Base-by-base conservation (phyloP, 2,113 vertebrate genomes). In the Laticauda laticaudata region DNA sequence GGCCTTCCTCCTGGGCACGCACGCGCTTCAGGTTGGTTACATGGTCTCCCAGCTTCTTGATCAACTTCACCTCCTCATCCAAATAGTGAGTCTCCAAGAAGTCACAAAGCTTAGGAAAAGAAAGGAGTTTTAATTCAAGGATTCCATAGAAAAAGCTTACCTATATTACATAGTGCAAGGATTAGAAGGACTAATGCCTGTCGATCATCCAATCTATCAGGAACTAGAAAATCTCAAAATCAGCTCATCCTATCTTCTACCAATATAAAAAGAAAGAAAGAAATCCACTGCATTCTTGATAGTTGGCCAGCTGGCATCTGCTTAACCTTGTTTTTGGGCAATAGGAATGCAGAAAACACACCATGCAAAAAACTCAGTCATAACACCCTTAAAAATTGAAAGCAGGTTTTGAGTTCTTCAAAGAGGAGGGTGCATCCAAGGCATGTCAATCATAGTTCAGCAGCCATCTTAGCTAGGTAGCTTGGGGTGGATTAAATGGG, bases 31-130 rank as follows among this genome's bases (percentile, higher is more conserved):
- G 81, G 88, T 96, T 96, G 15, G 95, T 96, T 91, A 97, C 81
- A 43, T 96, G n/a, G 90, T 97, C 94, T 0, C 97, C 96, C 91
- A 97, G 93, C 92, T 96, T 96, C 95, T 96, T 97, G 69, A 97
- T 91, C 53, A 97, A 54, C 59, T 97, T 96, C 92, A 97, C 95
- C 91, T 97, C 96, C 57, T 96, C 91, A 18, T 96, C 94, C 7
- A 97, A 95, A 90, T 95, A 97, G 85, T 97, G 95, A 88, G 29
- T 96, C 93, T 97, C 96, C 94, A 97, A 87, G 92, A 97, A 97
- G 90, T 97, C 97, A 94, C 97, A 97, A 87, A 97, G 88, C 97
- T 97, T 54, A 18, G 6, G 57, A 8, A 57, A 0, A 20, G 14
- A 51, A 87, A 0, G 4, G 1, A 34, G 43, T 53, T 34, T 57